Percentiles rank a stretch among this genome's conserved stretches.
These are phyloP conservation scores for Diarsia rubi DNA, from an alignment of 2,888 invertebrate genomes.

Conservation along the genomic window DNA sequence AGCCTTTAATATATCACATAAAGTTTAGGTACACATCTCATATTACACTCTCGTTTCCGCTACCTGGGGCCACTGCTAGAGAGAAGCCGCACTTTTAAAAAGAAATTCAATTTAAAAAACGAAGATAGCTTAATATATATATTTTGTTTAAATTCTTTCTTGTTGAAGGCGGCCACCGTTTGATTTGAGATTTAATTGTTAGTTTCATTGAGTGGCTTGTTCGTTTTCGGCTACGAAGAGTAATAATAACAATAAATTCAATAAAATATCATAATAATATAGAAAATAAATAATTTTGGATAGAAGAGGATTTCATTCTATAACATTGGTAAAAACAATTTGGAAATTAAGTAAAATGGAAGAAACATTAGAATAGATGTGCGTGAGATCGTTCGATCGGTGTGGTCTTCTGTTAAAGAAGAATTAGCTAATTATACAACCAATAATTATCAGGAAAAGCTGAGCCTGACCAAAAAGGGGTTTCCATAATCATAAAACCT, in stretches of 20 bases:
- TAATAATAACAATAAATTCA: constrained; percentile 16
- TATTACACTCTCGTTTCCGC: constrained; percentile 75
- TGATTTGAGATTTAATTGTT: constrained; percentile 78
- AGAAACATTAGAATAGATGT: background rate
- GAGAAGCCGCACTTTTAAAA: constrained; percentile 74
- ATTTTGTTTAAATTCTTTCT: constrained; percentile 62
- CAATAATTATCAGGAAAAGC: constrained; percentile 18
- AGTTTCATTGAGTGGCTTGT: constrained; percentile 74
- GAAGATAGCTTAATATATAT: constrained; percentile 69
- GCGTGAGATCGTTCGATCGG: constrained; percentile 25
- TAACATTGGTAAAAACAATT: background rate
- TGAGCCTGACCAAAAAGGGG: constrained; percentile 7
- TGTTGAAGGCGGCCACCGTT: constrained; percentile 75
- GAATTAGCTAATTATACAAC: constrained; percentile 16
- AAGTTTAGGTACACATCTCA: constrained; percentile 81
- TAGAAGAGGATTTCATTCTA: background rate
- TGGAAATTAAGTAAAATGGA: background rate
- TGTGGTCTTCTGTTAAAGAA: background rate
- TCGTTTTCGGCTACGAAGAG: constrained; percentile 73
- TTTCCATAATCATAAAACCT: background rate
- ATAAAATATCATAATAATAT: background rate
- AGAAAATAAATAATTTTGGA: background rate
- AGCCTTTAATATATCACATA: constrained; percentile 87
- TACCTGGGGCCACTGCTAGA: constrained; percentile 79
- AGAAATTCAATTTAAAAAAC: constrained; percentile 64